Evolutionary conservation across 2,888 invertebrate species (phyloP).

Genomic region (Brenthis hecate): DNA sequence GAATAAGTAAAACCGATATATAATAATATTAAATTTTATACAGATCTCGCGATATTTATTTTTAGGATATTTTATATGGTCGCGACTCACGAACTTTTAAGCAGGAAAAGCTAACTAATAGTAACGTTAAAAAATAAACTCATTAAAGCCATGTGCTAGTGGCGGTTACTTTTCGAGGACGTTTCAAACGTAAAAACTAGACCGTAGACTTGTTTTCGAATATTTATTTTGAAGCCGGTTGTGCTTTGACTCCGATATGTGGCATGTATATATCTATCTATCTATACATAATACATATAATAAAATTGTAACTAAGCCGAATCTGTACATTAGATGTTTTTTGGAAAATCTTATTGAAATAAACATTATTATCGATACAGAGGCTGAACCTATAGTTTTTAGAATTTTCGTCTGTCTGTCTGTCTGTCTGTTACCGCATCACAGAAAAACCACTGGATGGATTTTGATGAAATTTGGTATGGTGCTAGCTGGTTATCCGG

Average conservation of each 20-base stretch:
- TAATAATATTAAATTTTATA: neutral
- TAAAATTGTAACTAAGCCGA: no score
- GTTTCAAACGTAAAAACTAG: conserved; percentile 62
- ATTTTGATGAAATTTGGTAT: no score
- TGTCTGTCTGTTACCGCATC: no score
- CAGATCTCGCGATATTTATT: neutral
- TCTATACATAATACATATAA: no score
- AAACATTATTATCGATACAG: no score
- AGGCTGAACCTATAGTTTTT: no score
- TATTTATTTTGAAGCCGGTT: conserved; percentile 38
- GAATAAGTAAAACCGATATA: neutral
- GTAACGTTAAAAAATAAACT: conserved; percentile 50
- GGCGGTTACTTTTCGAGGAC: conserved; percentile 79
- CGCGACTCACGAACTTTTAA: neutral
- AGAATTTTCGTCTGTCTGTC: no score
- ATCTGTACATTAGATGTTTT: no score
- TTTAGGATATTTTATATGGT: neutral
- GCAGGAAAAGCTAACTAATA: conserved; percentile 22
- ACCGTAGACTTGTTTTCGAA: conserved; percentile 61
- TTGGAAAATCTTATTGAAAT: no score
- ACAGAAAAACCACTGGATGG: no score
- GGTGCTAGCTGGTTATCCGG: no score
- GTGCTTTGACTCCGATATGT: conserved; percentile 15
- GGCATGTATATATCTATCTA: neutral
- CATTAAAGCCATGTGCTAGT: conserved; percentile 58